Base-by-base conservation (phyloP, 2,888 invertebrate genomes). In the Petrophora chlorosata region DNA sequence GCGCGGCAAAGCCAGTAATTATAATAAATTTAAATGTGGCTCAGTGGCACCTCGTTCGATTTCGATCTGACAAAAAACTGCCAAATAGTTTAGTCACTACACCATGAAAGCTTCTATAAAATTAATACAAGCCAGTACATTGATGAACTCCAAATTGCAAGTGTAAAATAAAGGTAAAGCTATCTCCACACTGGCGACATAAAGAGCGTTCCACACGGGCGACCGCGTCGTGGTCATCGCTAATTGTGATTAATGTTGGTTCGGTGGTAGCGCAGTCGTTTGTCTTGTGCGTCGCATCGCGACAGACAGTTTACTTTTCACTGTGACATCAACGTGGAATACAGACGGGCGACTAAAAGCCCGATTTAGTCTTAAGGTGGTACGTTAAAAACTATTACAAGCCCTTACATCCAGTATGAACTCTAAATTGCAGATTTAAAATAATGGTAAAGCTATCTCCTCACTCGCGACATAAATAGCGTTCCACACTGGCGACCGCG, bases 201-300 rank as follows among this genome's bases (percentile, higher is more conserved):
- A 65, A 70, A 70, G 67, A 52, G 47, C 56, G 62, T 56, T 66
- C 59, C 67, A 65, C 61, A 68, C 66, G 60, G 56, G 61, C 70
- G 53, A 61, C 57, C 41, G 42, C 62, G 60, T 56, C 67, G 66
- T 60, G 73, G 70, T 70, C 74, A 68, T 67, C 74, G 64, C 81
- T 88, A 88, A 88, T 89, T 88, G 86, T 87, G 85, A 89, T 85
- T 73, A 85, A 89, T 85, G 79, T 57, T 44, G 43, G 61, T 59
- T 61, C 65, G 62, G 67, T 67, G 73, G 76, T 75, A 72, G 70
- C 71, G 63, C 59, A 74, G 75, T 84, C 87, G 76, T 86, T 85
- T 85, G 84, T 86, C 83, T 86, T 78, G 61, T 61, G 67, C 67
- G 60, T 68, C 65, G 63, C 58, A 64, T 65, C 71, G 69, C 71